Evolutionary conservation across 2,888 invertebrate species (phyloP).

Genomic region (Bombylius discolor): DNA sequence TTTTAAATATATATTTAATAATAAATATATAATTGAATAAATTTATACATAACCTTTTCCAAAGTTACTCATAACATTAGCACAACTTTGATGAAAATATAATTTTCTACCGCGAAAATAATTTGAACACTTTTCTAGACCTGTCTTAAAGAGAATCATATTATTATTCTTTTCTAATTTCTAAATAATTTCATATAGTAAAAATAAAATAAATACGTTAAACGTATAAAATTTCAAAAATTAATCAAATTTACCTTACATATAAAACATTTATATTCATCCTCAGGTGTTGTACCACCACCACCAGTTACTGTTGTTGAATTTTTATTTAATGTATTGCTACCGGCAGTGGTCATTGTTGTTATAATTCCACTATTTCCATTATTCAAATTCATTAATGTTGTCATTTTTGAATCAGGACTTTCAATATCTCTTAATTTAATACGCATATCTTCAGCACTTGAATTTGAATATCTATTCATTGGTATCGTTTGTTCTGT

Average conservation of each 20-base stretch:
- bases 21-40: no score
- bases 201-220: background rate
- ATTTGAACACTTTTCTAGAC: slow-evolving; percentile 35
- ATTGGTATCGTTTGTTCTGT: slow-evolving; percentile 32
- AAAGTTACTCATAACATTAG: slow-evolving; percentile 34
- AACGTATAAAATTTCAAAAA: slow-evolving; percentile 12
- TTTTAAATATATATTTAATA: no score
- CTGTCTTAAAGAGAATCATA: slow-evolving; percentile 25
- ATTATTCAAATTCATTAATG: background rate
- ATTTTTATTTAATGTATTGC: background rate
- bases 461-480: slow-evolving; percentile 32
- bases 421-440: slow-evolving; percentile 44
- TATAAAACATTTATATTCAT: slow-evolving; percentile 56
- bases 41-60: background rate
- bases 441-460: slow-evolving; percentile 44
- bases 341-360: background rate
- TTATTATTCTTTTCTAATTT: no score
- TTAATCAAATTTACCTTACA: slow-evolving; percentile 49
- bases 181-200: no score
- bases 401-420: slow-evolving; percentile 4
- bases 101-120: slow-evolving; percentile 34
- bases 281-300: slow-evolving; percentile 34
- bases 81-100: slow-evolving; percentile 35
- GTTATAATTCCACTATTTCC: slow-evolving; percentile 12
- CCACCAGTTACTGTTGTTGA: background rate